Conservation (phyloP, 2,797 vertebrate genomes). For the Pteropus rufus region DNA sequence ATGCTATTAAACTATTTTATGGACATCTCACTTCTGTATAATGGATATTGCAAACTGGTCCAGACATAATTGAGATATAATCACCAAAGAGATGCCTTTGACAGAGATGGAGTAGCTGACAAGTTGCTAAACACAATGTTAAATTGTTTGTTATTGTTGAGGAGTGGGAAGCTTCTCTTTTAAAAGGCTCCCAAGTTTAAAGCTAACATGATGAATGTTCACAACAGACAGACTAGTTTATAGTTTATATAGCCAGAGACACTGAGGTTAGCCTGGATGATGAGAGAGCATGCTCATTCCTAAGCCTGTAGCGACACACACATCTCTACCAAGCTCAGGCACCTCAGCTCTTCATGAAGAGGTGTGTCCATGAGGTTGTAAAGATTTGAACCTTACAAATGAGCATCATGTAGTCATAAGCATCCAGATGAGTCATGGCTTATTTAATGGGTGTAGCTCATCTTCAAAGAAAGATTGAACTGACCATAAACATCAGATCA, state of each 20-base stretch:
- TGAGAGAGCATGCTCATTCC: constrained; percentile 57
- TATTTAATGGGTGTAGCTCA: constrained; percentile 77
- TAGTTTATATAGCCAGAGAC: constrained; percentile 73
- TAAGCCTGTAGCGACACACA: constrained; percentile 74
- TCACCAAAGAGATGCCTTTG: constrained; percentile 57
- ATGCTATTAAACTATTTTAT: constrained; percentile 32
- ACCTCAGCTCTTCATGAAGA: constrained; percentile 72
- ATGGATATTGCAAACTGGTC: neutral
- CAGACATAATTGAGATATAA: constrained; percentile 32
- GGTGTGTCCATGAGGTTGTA: constrained; percentile 66
- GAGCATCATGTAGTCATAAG: constrained; percentile 66
- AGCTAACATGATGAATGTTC: constrained; percentile 72
- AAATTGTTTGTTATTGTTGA: constrained; percentile 76
- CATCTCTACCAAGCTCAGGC: constrained; percentile 56
- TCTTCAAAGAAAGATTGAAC: constrained; percentile 80
- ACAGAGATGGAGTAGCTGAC: constrained; percentile 70
- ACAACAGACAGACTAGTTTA: constrained; percentile 61
- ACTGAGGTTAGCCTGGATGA: constrained; percentile 74
- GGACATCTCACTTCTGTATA: constrained; percentile 7
- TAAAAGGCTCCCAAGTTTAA: constrained; percentile 72
- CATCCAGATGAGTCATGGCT: constrained; percentile 78
- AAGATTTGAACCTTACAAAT: constrained; percentile 75
- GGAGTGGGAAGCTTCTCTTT: constrained; percentile 68
- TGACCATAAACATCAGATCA: constrained; percentile 72
- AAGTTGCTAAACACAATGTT: constrained; percentile 69